A percentile compares a stretch with the other conserved stretches of the same genome.
phyloP scores from a whole-genome alignment of 2,888 invertebrate species.

The Hedychridium roseum region DNA sequence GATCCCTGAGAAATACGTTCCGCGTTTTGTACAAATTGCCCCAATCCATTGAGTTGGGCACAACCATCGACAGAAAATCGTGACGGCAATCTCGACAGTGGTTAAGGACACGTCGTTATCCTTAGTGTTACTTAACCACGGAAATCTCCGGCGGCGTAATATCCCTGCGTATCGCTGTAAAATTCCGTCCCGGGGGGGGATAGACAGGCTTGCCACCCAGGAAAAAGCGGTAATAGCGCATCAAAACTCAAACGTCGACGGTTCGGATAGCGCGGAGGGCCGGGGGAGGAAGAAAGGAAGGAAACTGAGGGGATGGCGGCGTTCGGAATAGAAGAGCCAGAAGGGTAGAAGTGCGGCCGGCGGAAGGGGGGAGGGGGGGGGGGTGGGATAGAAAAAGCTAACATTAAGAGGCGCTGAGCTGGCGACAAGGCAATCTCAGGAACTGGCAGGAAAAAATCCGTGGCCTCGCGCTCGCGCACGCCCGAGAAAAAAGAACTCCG shows the following conservation, averaged over 20 bases:
- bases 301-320: too few species aligned
- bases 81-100: too few species aligned
- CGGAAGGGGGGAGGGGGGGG: slow-evolving; percentile 9
- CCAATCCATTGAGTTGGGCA: too few species aligned
- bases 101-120: too few species aligned
- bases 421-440: slow-evolving; percentile 56
- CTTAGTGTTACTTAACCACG: too few species aligned
- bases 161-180: slow-evolving; percentile 6
- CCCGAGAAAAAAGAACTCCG: slow-evolving; percentile 39
- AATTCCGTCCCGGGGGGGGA: too few species aligned
- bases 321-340: slow-evolving; percentile 3
- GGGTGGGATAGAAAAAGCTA: slow-evolving; percentile 40
- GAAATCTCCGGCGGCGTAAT: too few species aligned
- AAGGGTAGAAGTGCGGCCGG: slow-evolving; percentile 11
- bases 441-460: slow-evolving; percentile 44
- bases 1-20: too few species aligned
- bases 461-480: slow-evolving; percentile 3
- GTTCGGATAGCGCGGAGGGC: slow-evolving; percentile 11
- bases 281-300: slow-evolving; percentile 1
- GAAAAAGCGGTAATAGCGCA: slow-evolving; percentile 27
- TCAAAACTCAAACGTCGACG: slow-evolving; percentile 29
- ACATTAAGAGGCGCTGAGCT: slow-evolving; percentile 58
- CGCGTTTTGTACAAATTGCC: too few species aligned
- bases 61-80: too few species aligned
- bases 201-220: too few species aligned